Percentiles rank a stretch among this genome's conserved stretches.
Conservation (phyloP, 1,140 invertebrate genomes). For the Plutomurus gul region DNA sequence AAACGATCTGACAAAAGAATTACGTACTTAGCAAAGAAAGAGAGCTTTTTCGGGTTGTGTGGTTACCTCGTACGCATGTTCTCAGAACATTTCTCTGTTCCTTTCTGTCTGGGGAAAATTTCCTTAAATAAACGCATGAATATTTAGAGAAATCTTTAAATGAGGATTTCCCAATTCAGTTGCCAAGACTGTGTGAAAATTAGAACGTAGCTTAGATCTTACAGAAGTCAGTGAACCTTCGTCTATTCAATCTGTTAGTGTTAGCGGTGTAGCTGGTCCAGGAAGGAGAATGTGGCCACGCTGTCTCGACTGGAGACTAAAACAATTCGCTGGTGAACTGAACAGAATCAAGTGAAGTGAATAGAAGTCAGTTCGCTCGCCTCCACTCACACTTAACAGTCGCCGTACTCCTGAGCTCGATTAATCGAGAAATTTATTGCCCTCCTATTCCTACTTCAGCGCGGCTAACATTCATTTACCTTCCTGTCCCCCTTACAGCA, state of each 20-base stretch:
- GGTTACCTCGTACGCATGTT: not conserved
- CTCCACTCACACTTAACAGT: not conserved
- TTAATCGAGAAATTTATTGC: slow-evolving; percentile 7
- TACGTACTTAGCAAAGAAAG: not conserved
- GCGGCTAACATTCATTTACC: not conserved
- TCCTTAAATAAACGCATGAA: not conserved
- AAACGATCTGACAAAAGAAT: too few species aligned
- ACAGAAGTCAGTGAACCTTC: too few species aligned
- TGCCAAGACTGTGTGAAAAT: not conserved
- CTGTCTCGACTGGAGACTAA: not conserved
- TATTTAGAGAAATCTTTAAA: slow-evolving; percentile 5
- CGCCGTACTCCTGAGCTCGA: not conserved
- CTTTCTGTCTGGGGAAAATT: not conserved
- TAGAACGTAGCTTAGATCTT: not conserved
- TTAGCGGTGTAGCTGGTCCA: too few species aligned
- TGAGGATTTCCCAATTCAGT: not conserved
- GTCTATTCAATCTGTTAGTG: too few species aligned
- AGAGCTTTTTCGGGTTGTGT: not conserved
- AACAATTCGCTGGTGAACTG: not conserved
- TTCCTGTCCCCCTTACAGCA: not conserved
- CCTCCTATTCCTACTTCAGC: not conserved
- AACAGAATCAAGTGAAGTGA: not conserved
- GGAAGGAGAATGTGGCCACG: too few species aligned
- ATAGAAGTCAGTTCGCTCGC: not conserved
- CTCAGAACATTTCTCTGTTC: not conserved